phyloP scores from a whole-genome alignment of 2,888 invertebrate species.

The Apotomis betuletana region DNA sequence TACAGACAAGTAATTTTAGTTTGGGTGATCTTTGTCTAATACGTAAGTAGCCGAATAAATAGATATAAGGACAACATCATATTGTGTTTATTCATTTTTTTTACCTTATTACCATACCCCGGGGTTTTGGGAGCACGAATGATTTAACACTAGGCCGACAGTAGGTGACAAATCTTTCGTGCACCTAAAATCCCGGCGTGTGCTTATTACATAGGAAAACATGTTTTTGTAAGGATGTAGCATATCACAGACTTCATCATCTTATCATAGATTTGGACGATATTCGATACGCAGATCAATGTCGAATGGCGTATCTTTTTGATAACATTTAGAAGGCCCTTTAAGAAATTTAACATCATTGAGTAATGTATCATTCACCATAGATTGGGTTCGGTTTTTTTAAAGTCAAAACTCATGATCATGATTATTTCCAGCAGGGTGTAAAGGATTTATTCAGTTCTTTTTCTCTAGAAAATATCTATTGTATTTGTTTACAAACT shows the following conservation, averaged over 20 bases:
- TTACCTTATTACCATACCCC: neutral
- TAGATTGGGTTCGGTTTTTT: too few relatives aligned
- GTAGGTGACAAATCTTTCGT: too few relatives aligned
- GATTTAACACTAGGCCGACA: too few relatives aligned
- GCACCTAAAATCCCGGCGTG: too few relatives aligned
- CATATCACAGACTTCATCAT: conserved; percentile 3
- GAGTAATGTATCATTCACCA: too few relatives aligned
- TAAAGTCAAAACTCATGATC: too few relatives aligned
- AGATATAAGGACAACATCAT: neutral
- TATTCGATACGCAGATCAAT: conserved; percentile 9
- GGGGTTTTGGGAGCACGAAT: too few relatives aligned
- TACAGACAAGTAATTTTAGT: neutral
- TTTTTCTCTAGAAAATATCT: too few relatives aligned
- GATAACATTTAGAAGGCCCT: neutral
- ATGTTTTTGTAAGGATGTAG: neutral
- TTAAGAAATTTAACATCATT: neutral
- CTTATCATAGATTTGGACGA: neutral
- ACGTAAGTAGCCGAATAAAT: conserved; percentile 18
- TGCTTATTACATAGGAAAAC: too few relatives aligned
- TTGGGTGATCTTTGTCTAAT: conserved; percentile 19
- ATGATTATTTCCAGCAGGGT: too few relatives aligned
- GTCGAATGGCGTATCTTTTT: conserved; percentile 5
- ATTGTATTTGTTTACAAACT: too few relatives aligned
- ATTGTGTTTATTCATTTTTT: neutral
- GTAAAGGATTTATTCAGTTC: too few relatives aligned